A percentile compares a stretch with the other conserved stretches of the same genome.
These are phyloP conservation scores for Cosmia trapezina DNA, from an alignment of 2,888 invertebrate species.

Conservation along the genomic window DNA sequence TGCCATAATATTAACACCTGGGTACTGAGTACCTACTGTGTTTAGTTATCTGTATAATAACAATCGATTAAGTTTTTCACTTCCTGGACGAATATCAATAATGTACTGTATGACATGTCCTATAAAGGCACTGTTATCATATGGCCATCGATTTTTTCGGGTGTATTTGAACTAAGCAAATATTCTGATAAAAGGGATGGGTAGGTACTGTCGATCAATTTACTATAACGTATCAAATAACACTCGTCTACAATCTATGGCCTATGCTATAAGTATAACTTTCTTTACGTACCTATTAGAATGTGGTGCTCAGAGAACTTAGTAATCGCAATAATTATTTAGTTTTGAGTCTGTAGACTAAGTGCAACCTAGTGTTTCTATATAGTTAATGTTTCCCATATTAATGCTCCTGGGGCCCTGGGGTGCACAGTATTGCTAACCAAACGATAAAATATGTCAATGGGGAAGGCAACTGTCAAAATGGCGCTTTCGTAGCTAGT, in stretches of 20 bases:
- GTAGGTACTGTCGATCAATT: neutral
- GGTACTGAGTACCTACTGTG: neutral
- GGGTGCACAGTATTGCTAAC: no score
- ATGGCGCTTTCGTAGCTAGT: no score
- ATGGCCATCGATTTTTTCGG: neutral
- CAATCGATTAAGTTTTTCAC: conserved; percentile 22
- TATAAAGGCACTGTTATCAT: conserved; percentile 4
- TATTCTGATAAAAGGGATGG: conserved; percentile 10
- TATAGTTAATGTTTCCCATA: no score
- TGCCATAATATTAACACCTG: conserved; percentile 5
- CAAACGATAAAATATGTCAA: no score
- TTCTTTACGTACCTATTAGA: no score
- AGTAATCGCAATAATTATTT: no score
- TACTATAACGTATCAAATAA: neutral
- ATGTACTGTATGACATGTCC: neutral
- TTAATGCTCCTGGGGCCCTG: no score
- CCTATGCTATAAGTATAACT: neutral
- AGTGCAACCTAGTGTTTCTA: no score
- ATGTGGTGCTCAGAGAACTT: no score
- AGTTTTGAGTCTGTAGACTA: no score
- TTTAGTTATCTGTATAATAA: conserved; percentile 5
- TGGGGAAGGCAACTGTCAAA: no score
- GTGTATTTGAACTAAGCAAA: conserved; percentile 16
- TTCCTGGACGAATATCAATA: conserved; percentile 2
- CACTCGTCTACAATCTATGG: neutral